Conservation (phyloP, 2,888 invertebrate genomes). For the Leptinotarsa rubiginosa region DNA sequence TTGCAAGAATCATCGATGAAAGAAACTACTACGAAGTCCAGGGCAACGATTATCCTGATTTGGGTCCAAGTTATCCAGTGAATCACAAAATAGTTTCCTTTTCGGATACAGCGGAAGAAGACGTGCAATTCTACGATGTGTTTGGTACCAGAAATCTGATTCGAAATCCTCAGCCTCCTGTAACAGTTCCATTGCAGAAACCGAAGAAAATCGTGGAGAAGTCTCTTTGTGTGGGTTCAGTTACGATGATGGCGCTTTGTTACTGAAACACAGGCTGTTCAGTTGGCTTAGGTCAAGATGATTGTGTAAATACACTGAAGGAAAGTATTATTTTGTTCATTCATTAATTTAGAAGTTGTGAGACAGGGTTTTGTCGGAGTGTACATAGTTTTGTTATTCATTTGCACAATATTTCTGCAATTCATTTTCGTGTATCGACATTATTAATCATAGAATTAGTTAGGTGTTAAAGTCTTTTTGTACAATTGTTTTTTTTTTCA, state of each 20-base stretch:
- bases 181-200: background rate
- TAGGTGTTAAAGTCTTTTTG: background rate
- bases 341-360: background rate
- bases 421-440: too few species aligned
- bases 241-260: conserved; percentile 49
- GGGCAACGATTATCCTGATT: background rate
- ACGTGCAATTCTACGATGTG: background rate
- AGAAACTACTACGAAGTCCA: conserved; percentile 8
- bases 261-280: conserved; percentile 32
- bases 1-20: background rate
- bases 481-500: background rate
- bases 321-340: conserved; percentile 17
- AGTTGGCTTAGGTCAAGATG: background rate
- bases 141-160: background rate
- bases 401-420: background rate
- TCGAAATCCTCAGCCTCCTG: background rate
- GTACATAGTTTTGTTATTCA: background rate
- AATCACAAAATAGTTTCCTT: conserved; percentile 3
- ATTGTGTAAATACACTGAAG: conserved; percentile 7
- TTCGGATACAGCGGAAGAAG: background rate
- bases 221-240: conserved; percentile 44
- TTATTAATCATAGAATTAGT: background rate
- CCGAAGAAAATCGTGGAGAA: conserved; percentile 29
- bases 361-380: too few species aligned
- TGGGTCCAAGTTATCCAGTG: background rate